Base-by-base conservation (phyloP, 2,797 vertebrate genomes). In the Agapornis canus region DNA sequence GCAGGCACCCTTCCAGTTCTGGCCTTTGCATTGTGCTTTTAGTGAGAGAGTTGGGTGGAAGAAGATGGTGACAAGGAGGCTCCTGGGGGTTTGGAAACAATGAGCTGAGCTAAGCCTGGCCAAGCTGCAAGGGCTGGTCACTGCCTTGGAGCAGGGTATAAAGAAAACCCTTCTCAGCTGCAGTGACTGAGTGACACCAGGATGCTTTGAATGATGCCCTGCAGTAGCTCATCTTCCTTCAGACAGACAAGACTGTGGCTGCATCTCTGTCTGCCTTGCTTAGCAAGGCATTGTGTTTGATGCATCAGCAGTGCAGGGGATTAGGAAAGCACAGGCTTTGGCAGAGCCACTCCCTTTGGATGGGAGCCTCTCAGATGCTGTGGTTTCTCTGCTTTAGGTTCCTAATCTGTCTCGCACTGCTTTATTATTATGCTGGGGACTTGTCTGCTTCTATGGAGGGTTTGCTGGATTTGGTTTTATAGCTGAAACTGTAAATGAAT, bases 321-420 rank as follows among this genome's bases (percentile, higher is more conserved):
- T 90, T 86, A 64, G 86, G 86, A 54, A 66, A 91, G 49, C 10
- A 4, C 40, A 42, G 89, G 54, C 56, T 87, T 51, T 90, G 93
- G 93, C 87, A 91, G 94, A 76, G 87, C 63, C 19, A 0, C 51
- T 77, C 63, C 72, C 0, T 2, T 43, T 59, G 60, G 87, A 57
- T 40, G 43, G 94, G 76, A 94, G 87, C 77, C 85, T 82, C 77
- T 90, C 73, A 12, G 75, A 71, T 85, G 85, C 90, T 71, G 88
- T 49, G 82, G 56, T 84, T 95, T 83, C 93, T 91, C 47, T 45
- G 57, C 95, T 88, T 96, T 57, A 56, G 82, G 94, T 94, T 92
- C 83, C 77, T 86, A 43, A 52, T 83, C 94, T 76, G 29, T 7
- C 92, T 54, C 47, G 71, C 65, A 0, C 86, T 57, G 85, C 82